phyloP scores from a whole-genome alignment of 2,113 vertebrate genomes.

The Microtus richardsoni region DNA sequence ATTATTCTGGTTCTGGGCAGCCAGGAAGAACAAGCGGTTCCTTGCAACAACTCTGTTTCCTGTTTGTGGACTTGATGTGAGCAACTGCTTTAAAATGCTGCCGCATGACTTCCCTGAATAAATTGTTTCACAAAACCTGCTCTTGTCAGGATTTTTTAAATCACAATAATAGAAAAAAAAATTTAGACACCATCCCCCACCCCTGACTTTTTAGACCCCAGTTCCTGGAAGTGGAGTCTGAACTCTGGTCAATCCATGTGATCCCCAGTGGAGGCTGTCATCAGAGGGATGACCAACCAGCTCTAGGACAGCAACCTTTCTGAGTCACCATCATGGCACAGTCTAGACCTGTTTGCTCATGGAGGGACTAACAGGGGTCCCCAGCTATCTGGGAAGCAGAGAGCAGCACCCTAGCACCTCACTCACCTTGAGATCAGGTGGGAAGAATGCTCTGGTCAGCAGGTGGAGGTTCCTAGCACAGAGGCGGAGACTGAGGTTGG shows the following conservation, averaged over 20 bases:
- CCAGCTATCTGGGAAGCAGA: background rate
- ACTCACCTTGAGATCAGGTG: constrained; percentile 91
- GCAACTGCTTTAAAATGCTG: background rate
- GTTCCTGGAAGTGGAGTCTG: background rate
- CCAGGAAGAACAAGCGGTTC: no score
- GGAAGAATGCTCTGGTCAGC: constrained; percentile 88
- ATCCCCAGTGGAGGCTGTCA: fast-evolving
- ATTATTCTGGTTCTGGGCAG: no score
- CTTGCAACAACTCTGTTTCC: background rate
- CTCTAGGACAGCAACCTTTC: background rate
- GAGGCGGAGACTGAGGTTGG: constrained; percentile 91
- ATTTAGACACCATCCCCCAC: no score
- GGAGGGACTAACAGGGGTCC: fast-evolving
- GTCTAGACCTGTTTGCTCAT: fast-evolving
- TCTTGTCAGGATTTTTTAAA: background rate
- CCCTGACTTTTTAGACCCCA: background rate
- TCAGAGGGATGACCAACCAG: no score
- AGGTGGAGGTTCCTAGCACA: constrained; percentile 92
- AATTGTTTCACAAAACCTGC: background rate
- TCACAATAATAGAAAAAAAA: background rate
- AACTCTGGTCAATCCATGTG: fast-evolving
- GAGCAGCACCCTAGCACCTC: background rate
- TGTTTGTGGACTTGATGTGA: no score
- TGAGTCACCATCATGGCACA: background rate
- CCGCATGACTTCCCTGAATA: background rate